phyloP scores from a whole-genome alignment of 2,888 invertebrate genomes.

The Pilophorus perplexus region DNA sequence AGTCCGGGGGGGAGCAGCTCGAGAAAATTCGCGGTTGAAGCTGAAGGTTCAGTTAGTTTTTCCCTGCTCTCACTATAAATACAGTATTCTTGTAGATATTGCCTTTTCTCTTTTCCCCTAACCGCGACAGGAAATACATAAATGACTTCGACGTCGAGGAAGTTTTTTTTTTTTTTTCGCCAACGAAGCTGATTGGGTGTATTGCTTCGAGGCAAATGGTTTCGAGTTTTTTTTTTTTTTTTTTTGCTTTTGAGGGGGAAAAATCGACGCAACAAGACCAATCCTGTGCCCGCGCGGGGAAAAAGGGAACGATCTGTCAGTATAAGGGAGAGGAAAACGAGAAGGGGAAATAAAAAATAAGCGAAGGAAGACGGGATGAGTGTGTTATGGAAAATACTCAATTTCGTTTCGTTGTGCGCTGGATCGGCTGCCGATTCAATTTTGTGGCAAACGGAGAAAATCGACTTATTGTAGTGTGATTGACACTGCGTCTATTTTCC shows the following conservation, averaged over 20 bases:
- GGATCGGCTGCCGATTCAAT: slow-evolving; percentile 12
- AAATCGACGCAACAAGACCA: slow-evolving; percentile 11
- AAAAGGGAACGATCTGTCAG: slow-evolving; percentile 14
- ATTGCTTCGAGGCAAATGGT: background rate
- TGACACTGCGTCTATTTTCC: slow-evolving; percentile 11
- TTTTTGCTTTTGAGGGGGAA: background rate
- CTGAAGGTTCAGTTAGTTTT: too few species aligned
- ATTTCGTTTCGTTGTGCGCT: slow-evolving; percentile 1
- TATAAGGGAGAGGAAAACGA: background rate
- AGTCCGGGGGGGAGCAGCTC: slow-evolving; percentile 8
- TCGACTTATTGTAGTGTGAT: slow-evolving; percentile 13
- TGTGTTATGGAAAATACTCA: slow-evolving; percentile 27
- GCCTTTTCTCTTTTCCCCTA: too few species aligned
- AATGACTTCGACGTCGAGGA: too few species aligned
- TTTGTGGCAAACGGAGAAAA: slow-evolving; percentile 3
- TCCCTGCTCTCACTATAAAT: too few species aligned
- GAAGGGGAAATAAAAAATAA: background rate
- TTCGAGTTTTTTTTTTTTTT: too few species aligned
- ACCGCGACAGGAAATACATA: too few species aligned
- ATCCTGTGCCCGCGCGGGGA: background rate
- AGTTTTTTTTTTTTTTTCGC: too few species aligned
- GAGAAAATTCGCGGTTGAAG: too few species aligned
- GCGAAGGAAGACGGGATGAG: background rate
- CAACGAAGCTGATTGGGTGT: background rate
- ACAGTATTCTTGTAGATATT: too few species aligned